Evolutionary conservation across 2,797 vertebrate genomes (phyloP).

Genomic region (Adelosebastes latens): DNA sequence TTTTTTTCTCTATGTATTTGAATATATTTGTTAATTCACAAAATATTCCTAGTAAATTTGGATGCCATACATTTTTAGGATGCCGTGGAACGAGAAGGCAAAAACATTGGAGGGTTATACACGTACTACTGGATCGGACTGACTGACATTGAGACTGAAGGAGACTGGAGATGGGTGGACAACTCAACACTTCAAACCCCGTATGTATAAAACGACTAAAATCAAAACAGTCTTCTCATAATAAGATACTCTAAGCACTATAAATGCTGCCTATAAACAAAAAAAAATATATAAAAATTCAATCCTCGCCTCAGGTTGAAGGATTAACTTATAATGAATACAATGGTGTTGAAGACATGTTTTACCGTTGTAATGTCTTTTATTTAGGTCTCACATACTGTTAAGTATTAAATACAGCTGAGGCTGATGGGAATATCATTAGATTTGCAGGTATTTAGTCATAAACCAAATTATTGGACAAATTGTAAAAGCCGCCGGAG

Average conservation of each 20-base stretch:
- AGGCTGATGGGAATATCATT: neutral
- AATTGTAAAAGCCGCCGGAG: no score
- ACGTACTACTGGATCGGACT: constrained; percentile 43
- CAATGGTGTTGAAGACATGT: neutral
- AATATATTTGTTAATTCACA: neutral
- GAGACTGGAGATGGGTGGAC: constrained; percentile 42
- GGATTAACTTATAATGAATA: neutral
- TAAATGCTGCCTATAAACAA: neutral
- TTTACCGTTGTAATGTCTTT: neutral
- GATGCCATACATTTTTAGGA: constrained; percentile 14
- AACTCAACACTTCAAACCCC: neutral
- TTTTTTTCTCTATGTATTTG: neutral
- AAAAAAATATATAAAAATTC: neutral
- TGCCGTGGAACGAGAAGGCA: constrained; percentile 20
- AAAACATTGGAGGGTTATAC: neutral
- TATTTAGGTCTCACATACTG: neutral
- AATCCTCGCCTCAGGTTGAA: neutral
- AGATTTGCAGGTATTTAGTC: neutral
- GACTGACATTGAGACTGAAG: constrained; percentile 24
- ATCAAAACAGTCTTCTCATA: neutral
- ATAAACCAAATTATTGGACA: neutral
- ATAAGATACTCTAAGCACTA: neutral
- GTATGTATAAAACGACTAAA: constrained; percentile 12
- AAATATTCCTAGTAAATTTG: neutral
- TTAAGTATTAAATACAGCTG: neutral